Evolutionary conservation across 2,888 invertebrate genomes (phyloP).

Genomic region (Fragum sueziense): DNA sequence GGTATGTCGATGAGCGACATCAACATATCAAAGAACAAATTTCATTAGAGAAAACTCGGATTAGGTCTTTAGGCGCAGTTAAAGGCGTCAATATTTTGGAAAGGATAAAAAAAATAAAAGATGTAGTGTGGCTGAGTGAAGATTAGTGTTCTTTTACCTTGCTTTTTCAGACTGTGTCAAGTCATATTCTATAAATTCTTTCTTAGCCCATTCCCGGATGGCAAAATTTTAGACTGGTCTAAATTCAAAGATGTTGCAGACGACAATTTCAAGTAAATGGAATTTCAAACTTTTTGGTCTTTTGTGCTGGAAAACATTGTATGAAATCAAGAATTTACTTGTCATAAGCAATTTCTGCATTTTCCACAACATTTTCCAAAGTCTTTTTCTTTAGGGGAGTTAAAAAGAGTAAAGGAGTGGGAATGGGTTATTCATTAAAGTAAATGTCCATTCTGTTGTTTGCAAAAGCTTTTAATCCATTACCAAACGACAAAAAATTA

Average conservation of each 20-base stretch:
- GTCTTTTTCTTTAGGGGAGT: neutral
- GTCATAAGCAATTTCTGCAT: neutral
- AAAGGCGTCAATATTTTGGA: no score
- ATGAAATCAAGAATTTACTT: neutral
- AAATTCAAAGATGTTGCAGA: neutral
- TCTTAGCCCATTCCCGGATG: neutral
- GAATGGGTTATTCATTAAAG: neutral
- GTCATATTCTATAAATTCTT: neutral
- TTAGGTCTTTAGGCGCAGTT: no score
- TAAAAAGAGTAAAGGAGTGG: neutral
- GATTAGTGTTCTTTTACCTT: neutral
- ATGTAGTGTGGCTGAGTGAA: no score
- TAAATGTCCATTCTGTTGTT: no score
- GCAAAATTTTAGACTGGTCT: neutral
- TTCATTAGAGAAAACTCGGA: no score
- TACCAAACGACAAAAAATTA: no score
- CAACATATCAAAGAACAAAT: no score
- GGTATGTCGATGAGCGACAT: no score
- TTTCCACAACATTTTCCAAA: neutral
- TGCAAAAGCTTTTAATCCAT: no score
- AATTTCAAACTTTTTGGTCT: no score
- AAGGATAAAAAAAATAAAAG: no score
- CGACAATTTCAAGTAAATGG: neutral
- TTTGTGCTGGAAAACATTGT: neutral
- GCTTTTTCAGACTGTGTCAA: neutral